phyloP scores from a whole-genome alignment of 2,113 vertebrate species.

The pig (Sus scrofa) region T2T-Sscrofa CM000816.6:64885501-64886000 shows the following conservation, averaged over 20 bases:
- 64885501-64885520: background rate
- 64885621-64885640: background rate
- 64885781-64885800: background rate
- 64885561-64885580: background rate
- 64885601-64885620: background rate
- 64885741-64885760: background rate
- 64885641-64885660: background rate
- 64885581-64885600: background rate
- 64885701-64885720: background rate
- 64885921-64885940: background rate
- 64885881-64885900: background rate
- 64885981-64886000: conserved; percentile 44
- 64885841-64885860: background rate
- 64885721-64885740: background rate
- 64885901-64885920: background rate
- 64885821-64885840: background rate
- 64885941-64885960: background rate
- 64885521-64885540: conserved; percentile 33
- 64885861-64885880: background rate
- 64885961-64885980: background rate
- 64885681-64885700: background rate
- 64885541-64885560: conserved; percentile 31
- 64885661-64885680: background rate
- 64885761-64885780: background rate
- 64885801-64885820: background rate